Evolutionary conservation across 2,113 vertebrate species (phyloP), one percentile per base, ranked within the genome.

Genomic region (Bubo scandiacus): DNA sequence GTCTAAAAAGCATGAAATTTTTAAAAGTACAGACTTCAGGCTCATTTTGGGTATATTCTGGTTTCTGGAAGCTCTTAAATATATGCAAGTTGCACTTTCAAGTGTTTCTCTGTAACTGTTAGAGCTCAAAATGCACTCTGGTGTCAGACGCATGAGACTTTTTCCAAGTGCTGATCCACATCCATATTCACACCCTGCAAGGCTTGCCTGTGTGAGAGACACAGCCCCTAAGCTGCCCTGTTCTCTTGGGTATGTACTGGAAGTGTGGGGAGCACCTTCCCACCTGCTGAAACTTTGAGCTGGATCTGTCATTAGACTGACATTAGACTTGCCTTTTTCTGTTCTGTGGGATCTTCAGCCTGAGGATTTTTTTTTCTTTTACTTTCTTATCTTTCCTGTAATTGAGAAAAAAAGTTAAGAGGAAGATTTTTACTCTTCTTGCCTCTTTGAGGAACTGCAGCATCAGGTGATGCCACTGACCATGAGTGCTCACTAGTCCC

Each of bases 1-100:
- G 23, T 51, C 43, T 91, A 23, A 79, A 91, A 90, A 19, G 32
- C 29, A 20, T 10, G 16, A 47, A 45, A 59, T 51, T 92, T 87
- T 80, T 8, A 6, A 29, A 86, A 86, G 16, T 42, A 22, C 51
- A 94, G 54, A 63, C 26, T 90, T 70, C 25, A 29, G 54, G 21
- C 30, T 94, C 77, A 42, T 92, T 93, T 92, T 55, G 19, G 30
- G 87, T 92, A 81, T 82, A 72, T 80, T 87, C 30, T 85, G 22
- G 21, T 77, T 97, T 72, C 92, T 87, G 54, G 62, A 85, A 93
- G 49, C 25, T 85, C 70, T 94, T 80, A 54, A 87, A 79, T 94
- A 45, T 19, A 73, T 38, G 43, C 58, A 79, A 47, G 57, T 58
- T 89, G 12, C 30, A 70, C 54, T 94, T 92, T 30, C 58, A 89